Conservation (phyloP, 2,888 invertebrate species). For the Carabus problematicus region DNA sequence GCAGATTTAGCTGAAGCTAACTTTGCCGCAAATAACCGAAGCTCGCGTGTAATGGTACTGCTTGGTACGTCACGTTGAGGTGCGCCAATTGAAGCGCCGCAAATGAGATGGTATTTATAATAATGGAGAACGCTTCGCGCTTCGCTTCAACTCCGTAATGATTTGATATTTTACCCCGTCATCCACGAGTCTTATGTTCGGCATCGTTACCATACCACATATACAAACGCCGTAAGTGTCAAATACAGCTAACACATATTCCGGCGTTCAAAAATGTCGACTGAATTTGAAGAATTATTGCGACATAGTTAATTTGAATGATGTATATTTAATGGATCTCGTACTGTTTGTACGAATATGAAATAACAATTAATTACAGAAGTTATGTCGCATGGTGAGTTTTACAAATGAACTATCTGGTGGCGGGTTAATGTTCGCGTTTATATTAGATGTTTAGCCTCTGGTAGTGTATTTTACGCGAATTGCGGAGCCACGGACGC, state of each 20-base stretch:
- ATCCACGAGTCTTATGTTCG: background rate
- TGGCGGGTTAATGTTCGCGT: conserved; percentile 11
- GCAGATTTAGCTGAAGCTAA: conserved; percentile 8
- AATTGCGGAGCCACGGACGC: conserved; percentile 7
- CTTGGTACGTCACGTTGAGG: conserved; percentile 1
- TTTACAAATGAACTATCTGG: conserved; percentile 3
- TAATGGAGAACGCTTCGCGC: background rate
- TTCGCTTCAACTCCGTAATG: background rate
- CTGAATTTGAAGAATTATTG: too few relatives aligned
- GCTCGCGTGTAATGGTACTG: conserved; percentile 18
- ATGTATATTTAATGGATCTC: background rate
- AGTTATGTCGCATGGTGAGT: background rate
- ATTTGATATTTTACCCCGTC: background rate
- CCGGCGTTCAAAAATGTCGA: too few relatives aligned
- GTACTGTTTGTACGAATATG: conserved; percentile 3
- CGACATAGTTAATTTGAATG: too few relatives aligned
- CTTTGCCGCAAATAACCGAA: background rate
- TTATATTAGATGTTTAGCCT: conserved; percentile 5
- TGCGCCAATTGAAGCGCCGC: conserved; percentile 9
- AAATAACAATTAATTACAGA: background rate
- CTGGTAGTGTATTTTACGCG: background rate
- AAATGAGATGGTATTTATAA: conserved; percentile 8
- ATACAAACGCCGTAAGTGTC: too few relatives aligned
- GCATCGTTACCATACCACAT: too few relatives aligned
- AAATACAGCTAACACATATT: too few relatives aligned